A percentile compares a stretch with the other conserved stretches of the same genome.
Evolutionary conservation across 2,797 vertebrate genomes (phyloP).

Genomic region (Aulostomus chinensis): DNA sequence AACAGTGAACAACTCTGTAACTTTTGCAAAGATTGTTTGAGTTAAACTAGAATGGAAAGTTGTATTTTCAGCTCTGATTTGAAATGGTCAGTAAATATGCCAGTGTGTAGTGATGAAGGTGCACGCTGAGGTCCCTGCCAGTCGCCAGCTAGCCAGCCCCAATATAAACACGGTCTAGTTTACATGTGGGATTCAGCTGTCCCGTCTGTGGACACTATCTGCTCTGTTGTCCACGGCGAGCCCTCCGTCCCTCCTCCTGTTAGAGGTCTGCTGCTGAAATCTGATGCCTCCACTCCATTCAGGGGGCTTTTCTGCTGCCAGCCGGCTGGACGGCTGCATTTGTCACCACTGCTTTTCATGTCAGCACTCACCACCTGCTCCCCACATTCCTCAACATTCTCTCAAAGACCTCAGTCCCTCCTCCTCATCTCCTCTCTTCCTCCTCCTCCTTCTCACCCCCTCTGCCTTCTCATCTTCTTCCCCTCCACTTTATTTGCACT

Average conservation of each 20-base stretch:
- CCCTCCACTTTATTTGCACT: conserved; percentile 24
- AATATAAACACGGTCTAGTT: too few relatives aligned
- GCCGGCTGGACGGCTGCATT: conserved; percentile 72
- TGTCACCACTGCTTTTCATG: conserved; percentile 82
- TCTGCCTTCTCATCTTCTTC: conserved; percentile 7
- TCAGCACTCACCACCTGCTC: conserved; percentile 84
- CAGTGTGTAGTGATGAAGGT: too few relatives aligned
- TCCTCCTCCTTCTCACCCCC: conserved; percentile 16
- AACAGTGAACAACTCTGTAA: too few relatives aligned
- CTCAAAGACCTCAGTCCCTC: conserved; percentile 64
- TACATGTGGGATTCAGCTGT: too few relatives aligned
- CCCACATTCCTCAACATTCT: conserved; percentile 82
- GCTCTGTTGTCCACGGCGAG: background rate
- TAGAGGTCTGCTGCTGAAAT: conserved; percentile 52
- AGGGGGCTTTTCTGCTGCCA: conserved; percentile 56
- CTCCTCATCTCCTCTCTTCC: conserved; percentile 41
- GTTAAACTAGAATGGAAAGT: too few relatives aligned
- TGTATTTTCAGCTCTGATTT: too few relatives aligned
- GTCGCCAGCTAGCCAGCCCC: too few relatives aligned
- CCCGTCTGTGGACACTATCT: background rate
- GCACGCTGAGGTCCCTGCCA: too few relatives aligned
- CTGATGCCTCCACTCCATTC: conserved; percentile 66
- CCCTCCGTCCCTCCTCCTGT: conserved; percentile 9
- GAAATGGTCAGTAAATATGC: too few relatives aligned
- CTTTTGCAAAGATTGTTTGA: too few relatives aligned